These are phyloP conservation scores for Eueremaeus valkanovi DNA, from an alignment of 2,888 invertebrate species.

Conservation along the genomic window DNA sequence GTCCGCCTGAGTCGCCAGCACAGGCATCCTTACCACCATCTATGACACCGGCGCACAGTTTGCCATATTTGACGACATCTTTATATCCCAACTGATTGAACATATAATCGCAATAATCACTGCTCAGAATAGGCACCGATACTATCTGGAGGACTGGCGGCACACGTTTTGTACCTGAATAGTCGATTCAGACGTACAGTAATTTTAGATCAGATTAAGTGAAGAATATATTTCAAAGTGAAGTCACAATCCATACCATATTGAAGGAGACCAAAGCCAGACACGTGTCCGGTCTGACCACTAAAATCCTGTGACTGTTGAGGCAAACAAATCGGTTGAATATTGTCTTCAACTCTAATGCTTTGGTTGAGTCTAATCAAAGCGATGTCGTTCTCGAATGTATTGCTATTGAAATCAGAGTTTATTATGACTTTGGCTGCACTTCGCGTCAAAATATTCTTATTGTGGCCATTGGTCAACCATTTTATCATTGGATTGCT, in stretches of 20 bases:
- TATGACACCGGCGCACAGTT: conserved; percentile 86
- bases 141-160: conserved; percentile 69
- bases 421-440: conserved; percentile 56
- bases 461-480: neutral
- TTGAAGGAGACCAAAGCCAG: conserved; percentile 11
- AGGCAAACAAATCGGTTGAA: conserved; percentile 85
- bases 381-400: conserved; percentile 86
- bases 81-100: conserved; percentile 81
- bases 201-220: neutral
- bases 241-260: neutral
- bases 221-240: too few species aligned
- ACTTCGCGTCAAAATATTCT: neutral
- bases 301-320: neutral
- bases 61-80: conserved; percentile 79
- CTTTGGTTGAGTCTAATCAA: conserved; percentile 61
- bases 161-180: conserved; percentile 51
- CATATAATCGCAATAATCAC: conserved; percentile 86
- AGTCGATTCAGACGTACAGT: too few species aligned
- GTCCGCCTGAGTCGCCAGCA: conserved; percentile 52
- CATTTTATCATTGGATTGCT: neutral
- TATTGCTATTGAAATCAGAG: conserved; percentile 73
- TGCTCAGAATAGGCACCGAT: conserved; percentile 67
- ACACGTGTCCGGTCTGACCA: neutral
- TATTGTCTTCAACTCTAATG: conserved; percentile 84
- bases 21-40: conserved; percentile 38